Base-by-base conservation (phyloP, 2,113 vertebrate species). In the Antigone vipio region DNA sequence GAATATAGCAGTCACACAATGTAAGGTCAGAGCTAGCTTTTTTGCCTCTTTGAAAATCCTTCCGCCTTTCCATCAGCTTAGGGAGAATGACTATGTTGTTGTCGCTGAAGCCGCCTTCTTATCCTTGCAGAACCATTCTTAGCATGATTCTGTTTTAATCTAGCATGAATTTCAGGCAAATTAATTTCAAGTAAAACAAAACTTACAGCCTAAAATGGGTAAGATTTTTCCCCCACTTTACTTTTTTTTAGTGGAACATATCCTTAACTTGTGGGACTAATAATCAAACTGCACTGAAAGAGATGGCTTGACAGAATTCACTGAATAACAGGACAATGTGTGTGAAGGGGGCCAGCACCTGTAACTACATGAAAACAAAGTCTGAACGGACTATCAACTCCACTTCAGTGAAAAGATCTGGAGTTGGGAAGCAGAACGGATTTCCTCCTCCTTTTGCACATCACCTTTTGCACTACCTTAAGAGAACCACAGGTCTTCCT, bases 1-100 rank as follows among this genome's bases (percentile, higher is more conserved):
- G 2, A 59, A 22, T 30, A 53, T 1, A 8, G 11, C 29, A 88
- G 44, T 17, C 47, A 63, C 11, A 50, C 1, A 12, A 45, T 0
- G 0, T 12, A 62, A 32, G 4, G 29, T 55, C 24, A 81, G 24
- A 20, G 27, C 7, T 29, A 72, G 35, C 10, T 20, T 74, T 56
- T 45, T 45, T 24, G 12, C 5, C 55, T 32, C 18, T 27, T 38
- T 29, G 19, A 50, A 59, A 85, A 55, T 53, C 21, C 10, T 91
- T 72, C 63, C 82, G 15, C n/a, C 32, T 34, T 68, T 79, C 58
- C 34, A 60, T 22, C 40, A 68, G 21, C 16, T 55, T 34, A 55
- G 22, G 13, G 10, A 50, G 15, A 92, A 67, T 20, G 4, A 40
- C 3, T 16, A 24, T 13, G 24, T 45, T 67, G 26, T 17, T 32